Percentiles rank a stretch among this genome's conserved stretches.
Conservation (phyloP, 2,113 vertebrate species). For the Syngnathus floridae region DNA sequence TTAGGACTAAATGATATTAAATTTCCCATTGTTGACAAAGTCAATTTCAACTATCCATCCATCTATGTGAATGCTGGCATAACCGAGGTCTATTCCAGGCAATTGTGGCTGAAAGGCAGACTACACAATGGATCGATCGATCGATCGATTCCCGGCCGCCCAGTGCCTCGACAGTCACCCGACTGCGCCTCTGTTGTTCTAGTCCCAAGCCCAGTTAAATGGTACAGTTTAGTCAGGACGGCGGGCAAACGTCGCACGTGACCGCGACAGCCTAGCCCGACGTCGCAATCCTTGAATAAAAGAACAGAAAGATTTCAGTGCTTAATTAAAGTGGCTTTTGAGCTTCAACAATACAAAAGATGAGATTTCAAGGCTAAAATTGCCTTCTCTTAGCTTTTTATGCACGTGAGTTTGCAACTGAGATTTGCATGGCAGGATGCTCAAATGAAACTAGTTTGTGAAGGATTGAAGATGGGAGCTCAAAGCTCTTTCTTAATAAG, state of each 20-base stretch:
- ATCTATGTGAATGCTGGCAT: neutral
- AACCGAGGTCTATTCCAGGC: neutral
- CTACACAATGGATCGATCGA: neutral
- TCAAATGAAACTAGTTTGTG: neutral
- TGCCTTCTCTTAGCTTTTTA: constrained; percentile 19
- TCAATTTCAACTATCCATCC: constrained; percentile 5
- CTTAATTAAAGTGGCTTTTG: constrained; percentile 33
- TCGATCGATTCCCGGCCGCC: neutral
- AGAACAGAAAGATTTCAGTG: constrained; percentile 37
- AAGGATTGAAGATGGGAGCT: constrained; percentile 33
- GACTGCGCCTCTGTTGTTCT: neutral
- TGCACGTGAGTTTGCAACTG: neutral
- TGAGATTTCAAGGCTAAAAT: too few species aligned
- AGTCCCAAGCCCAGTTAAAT: neutral
- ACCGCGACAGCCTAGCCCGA: neutral
- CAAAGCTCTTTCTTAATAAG: neutral
- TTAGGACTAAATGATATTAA: constrained; percentile 35
- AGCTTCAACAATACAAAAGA: constrained; percentile 5
- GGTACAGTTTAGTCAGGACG: neutral
- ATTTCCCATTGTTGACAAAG: constrained; percentile 24
- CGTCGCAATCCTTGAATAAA: neutral
- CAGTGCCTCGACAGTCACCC: neutral
- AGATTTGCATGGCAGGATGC: constrained; percentile 33
- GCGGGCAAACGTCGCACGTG: neutral
- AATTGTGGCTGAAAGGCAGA: neutral